Evolutionary conservation across 2,113 vertebrate species (phyloP), one percentile per base, ranked within the genome.

Genomic region (Petrocephalus zakoni): DNA sequence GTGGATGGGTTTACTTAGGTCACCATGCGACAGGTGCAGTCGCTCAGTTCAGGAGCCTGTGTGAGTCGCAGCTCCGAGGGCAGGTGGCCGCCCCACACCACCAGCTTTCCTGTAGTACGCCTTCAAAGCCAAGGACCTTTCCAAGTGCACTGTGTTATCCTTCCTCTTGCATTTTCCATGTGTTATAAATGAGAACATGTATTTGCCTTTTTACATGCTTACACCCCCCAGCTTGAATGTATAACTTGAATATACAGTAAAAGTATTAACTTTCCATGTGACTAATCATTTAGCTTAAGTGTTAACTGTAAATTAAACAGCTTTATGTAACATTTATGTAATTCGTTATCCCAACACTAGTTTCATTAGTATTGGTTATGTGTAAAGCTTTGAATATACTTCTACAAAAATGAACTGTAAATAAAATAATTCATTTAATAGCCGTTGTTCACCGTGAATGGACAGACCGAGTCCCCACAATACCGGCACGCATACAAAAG

Each of bases 161-260:
- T 90, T 90, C 91, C 92, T 92, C 92, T 94, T 90, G 92, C 91
- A 89, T 94, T 93, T 93, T 91, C 93, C 91, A 92, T 91, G 93
- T 95, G 94, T 93, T 95, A 94, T 95, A 95, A 88, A 93, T 92
- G 89, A 95, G 94, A 93, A 92, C 92, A 92, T 94, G 94, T 91
- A 94, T 91, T 94, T 92, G 94, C 94, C 93, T 93, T 95, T 95
- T 94, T 64, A 92, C n/a, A 89, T 34, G 89, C 72, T 83, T 22
- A 7, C 22, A 19, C 3, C 1, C 25, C 52, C 29, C 49, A 11
- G 49, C 52, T 34, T 55, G 25, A 55, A 86, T 19, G 49, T 55
- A 55, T 55, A 55, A 25, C 84, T 86, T 29, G 22, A n/a, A 21
- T n/a, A 88, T 17, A 83, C 13, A 55, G 58, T n/a, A 25, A 13